Evolutionary conservation across 2,113 vertebrate genomes (phyloP).

Genomic region (Coptodon rendalli): DNA sequence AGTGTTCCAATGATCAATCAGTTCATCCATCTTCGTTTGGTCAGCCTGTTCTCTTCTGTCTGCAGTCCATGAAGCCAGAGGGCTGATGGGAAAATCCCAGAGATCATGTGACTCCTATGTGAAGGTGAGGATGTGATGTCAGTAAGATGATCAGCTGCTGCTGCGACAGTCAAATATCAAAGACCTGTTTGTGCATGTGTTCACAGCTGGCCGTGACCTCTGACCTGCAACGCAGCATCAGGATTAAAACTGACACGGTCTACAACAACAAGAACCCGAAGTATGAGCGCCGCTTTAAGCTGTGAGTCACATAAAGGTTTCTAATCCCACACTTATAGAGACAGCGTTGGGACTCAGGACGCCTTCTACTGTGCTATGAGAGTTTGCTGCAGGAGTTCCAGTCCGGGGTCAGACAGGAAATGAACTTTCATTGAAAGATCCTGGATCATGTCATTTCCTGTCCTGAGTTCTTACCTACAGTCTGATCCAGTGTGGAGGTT

Average conservation of each 20-base stretch:
- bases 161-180: background rate
- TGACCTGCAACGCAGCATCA: slow-evolving; percentile 23
- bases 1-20: accelerated
- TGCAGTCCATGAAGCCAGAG: slow-evolving; percentile 80
- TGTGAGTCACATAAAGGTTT: slow-evolving; percentile 31
- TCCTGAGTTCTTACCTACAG: background rate
- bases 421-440: background rate
- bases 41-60: background rate
- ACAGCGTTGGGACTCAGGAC: background rate
- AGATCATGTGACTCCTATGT: slow-evolving; percentile 76
- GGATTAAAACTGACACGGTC: slow-evolving; percentile 35
- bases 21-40: accelerated
- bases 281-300: slow-evolving; percentile 23
- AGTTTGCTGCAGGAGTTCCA: background rate
- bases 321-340: background rate
- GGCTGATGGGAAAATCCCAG: slow-evolving; percentile 67
- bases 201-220: slow-evolving; percentile 50
- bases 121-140: slow-evolving; percentile 61
- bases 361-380: background rate
- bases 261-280: slow-evolving; percentile 47
- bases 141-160: background rate
- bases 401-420: background rate
- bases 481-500: background rate
- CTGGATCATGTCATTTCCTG: accelerated
- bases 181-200: background rate